A percentile compares a stretch with the other conserved stretches of the same genome.
phyloP scores from a whole-genome alignment of 1,140 invertebrate species.

The Cherax destructor region DNA sequence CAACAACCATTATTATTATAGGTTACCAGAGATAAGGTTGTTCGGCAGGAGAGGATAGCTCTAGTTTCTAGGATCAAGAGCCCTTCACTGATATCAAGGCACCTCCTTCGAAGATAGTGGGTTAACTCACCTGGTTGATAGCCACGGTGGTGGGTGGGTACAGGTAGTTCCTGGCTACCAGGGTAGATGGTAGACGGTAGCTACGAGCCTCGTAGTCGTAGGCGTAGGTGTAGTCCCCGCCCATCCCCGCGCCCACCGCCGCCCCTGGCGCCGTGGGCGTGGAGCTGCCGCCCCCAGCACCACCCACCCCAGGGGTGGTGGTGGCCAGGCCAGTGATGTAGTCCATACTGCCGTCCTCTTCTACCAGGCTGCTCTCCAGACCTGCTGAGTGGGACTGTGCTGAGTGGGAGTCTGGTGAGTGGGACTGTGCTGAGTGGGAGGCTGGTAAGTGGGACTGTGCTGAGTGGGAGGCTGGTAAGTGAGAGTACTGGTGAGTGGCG shows the following conservation, averaged over 20 bases:
- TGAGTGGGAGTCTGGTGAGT: background rate
- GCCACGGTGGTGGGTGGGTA: conserved; percentile 40
- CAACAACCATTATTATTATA: no score
- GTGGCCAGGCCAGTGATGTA: conserved; percentile 32
- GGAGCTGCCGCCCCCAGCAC: background rate
- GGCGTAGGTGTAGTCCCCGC: conserved; percentile 40
- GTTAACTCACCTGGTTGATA: conserved; percentile 37
- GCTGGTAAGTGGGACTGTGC: background rate
- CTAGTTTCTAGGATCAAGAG: no score
- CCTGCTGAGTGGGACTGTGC: background rate
- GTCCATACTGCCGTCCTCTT: conserved; percentile 57
- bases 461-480: no score
- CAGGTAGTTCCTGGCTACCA: conserved; percentile 50
- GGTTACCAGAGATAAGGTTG: no score
- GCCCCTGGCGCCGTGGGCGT: background rate
- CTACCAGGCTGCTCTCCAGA: conserved; percentile 47
- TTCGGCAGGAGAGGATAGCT: no score
- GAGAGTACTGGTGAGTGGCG: no score
- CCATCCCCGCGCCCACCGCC: background rate
- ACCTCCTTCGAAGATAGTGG: no score
- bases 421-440: no score
- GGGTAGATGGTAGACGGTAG: conserved; percentile 48
- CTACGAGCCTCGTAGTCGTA: conserved; percentile 49
- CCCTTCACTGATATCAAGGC: no score
- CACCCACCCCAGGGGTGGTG: background rate